A percentile compares a stretch with the other conserved stretches of the same genome.
phyloP scores from a whole-genome alignment of 2,113 vertebrate genomes.

The Tonatia bakeri region DNA sequence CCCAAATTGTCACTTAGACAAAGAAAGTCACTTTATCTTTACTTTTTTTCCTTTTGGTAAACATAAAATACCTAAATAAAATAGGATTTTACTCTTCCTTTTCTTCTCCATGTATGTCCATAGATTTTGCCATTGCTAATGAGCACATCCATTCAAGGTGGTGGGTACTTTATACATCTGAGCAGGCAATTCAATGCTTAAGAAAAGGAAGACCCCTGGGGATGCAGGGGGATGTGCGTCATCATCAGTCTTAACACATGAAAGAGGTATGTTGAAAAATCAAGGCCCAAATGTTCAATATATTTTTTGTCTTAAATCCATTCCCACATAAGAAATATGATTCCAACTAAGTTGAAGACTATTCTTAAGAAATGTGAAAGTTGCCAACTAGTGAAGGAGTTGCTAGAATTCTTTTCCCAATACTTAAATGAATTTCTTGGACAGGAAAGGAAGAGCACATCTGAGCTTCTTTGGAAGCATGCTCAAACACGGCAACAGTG shows the following conservation, averaged over 20 bases:
- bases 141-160: constrained; percentile 49
- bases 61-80: constrained; percentile 28
- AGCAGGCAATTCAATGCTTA: constrained; percentile 36
- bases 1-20: constrained; percentile 12
- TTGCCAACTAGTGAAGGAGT: constrained; percentile 65
- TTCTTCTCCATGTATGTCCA: neutral
- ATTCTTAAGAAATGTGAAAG: constrained; percentile 67
- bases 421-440: constrained; percentile 70
- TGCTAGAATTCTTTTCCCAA: constrained; percentile 64
- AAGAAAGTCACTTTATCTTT: constrained; percentile 1
- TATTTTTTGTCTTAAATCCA: constrained; percentile 61
- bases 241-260: constrained; percentile 53
- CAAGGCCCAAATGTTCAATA: constrained; percentile 67
- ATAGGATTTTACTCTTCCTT: constrained; percentile 19
- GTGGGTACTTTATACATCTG: neutral
- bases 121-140: constrained; percentile 41
- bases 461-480: constrained; percentile 53
- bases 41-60: neutral
- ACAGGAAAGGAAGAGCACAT: constrained; percentile 57
- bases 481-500: constrained; percentile 49
- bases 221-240: neutral
- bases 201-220: constrained; percentile 17
- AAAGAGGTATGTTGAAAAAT: constrained; percentile 69
- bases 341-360: constrained; percentile 61
- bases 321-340: constrained; percentile 66